A percentile compares a stretch with the other conserved stretches of the same genome.
Conservation (phyloP, 2,113 vertebrate species). For the Arothron firmamentum region DNA sequence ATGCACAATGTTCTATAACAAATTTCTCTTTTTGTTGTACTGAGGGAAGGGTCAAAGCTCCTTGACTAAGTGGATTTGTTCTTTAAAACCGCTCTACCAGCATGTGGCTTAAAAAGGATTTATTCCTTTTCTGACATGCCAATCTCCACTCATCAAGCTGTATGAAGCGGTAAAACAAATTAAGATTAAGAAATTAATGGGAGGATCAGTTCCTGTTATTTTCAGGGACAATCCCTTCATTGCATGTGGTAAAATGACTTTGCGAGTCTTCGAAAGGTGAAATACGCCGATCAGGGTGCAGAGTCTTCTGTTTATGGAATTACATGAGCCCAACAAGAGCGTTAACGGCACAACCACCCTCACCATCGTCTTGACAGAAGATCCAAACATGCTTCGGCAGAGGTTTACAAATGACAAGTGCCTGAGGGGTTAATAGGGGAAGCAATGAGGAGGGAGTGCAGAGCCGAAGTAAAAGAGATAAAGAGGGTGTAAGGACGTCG, state of each 20-base stretch:
- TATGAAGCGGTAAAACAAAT: neutral
- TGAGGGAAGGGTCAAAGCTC: constrained; percentile 33
- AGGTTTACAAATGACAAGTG: constrained; percentile 9
- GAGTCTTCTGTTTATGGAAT: neutral
- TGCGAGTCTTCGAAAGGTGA: constrained; percentile 6
- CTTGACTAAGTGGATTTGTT: constrained; percentile 48
- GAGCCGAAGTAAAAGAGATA: constrained; percentile 14
- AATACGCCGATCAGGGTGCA: no score
- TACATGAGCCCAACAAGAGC: constrained; percentile 21
- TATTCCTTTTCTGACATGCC: constrained; percentile 4
- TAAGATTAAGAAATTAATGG: neutral
- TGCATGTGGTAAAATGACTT: constrained; percentile 17
- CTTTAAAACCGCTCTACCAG: constrained; percentile 21
- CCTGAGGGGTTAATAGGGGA: constrained; percentile 8
- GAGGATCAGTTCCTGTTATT: neutral
- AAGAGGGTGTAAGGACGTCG: constrained; percentile 4
- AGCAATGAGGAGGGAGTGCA: constrained; percentile 10
- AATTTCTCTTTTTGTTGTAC: neutral
- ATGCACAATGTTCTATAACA: no score
- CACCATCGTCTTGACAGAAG: neutral
- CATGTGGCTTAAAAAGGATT: constrained; percentile 11
- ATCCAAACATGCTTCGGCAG: constrained; percentile 12
- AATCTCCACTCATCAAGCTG: neutral
- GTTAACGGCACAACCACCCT: constrained; percentile 1
- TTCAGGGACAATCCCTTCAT: constrained; percentile 1